These are phyloP conservation scores for Ophraella communa DNA, from an alignment of 2,888 invertebrate genomes.

Conservation along the genomic window DNA sequence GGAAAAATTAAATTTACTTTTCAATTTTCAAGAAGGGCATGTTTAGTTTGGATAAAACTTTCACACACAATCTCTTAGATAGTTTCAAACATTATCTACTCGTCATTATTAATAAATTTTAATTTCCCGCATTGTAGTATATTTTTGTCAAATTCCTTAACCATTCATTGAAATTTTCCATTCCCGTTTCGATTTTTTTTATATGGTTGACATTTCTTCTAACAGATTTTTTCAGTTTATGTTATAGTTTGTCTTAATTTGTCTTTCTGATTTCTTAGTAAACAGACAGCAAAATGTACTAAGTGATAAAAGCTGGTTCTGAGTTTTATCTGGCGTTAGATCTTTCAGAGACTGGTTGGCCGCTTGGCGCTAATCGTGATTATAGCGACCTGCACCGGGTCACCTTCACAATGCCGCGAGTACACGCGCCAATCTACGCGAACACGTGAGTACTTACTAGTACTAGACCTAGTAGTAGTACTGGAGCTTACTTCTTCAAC, in stretches of 20 bases:
- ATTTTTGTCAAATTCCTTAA: too few species aligned
- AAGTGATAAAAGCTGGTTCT: slow-evolving; percentile 38
- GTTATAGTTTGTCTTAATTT: slow-evolving; percentile 11
- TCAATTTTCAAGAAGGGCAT: too few species aligned
- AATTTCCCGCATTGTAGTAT: too few species aligned
- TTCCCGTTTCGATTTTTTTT: not conserved
- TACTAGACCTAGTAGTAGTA: slow-evolving; percentile 19
- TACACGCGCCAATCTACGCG: slow-evolving; percentile 51
- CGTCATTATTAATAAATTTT: too few species aligned
- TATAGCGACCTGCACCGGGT: slow-evolving; percentile 54
- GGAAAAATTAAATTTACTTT: too few species aligned
- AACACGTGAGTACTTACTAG: slow-evolving; percentile 48
- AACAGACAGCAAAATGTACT: slow-evolving; percentile 18
- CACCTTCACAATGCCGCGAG: slow-evolving; percentile 58
- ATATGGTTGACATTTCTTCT: not conserved
- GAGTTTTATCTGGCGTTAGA: slow-evolving; percentile 50
- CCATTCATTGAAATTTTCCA: too few species aligned
- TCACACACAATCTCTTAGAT: too few species aligned
- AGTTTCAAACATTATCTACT: too few species aligned
- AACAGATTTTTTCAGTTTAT: not conserved
- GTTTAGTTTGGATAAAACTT: too few species aligned
- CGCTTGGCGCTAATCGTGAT: slow-evolving; percentile 53
- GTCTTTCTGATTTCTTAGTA: slow-evolving; percentile 26
- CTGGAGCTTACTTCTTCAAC: not conserved
- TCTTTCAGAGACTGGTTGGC: slow-evolving; percentile 51